Evolutionary conservation across 1,140 invertebrate genomes (phyloP), one percentile per base, ranked within the genome.

Genomic region (Meloidogyne floridensis): DNA sequence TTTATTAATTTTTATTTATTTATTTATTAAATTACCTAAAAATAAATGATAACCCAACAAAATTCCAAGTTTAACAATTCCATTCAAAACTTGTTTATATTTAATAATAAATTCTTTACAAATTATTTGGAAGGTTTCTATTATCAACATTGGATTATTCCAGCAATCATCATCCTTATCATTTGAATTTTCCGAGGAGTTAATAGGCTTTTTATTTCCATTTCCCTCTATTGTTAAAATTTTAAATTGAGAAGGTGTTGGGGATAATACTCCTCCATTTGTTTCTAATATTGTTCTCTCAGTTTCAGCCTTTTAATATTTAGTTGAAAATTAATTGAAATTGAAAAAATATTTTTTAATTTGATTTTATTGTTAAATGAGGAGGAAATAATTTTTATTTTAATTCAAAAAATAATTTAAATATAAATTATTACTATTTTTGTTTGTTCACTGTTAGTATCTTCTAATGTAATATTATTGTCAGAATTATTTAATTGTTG

Each of bases 221-320:
- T 69, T n/a, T 32, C 15, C 47, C 71, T 78, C 43, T 70, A 32
- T 32, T 78, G 18, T 18, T 47, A 78, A 78, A 78, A 6, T 18
- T 65, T 18, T 20, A 71, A 65, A 18, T 47, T 56, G 13, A 43
- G 51, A 51, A 4, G 9, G 8, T 77, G 13, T 59, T 71, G 77
- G 18, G n/a, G 18, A 78, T 71, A 65, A n/a, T 42, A 20, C n/a
- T 15, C 77, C n/a, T 15, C 77, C 77, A 78, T 43, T 65, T 13
- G 3, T 15, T 76, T 76, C 43, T 13, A 32, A 32, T 32, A 11
- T 65, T 51, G 5, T 51, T 54, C 11, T 32, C 3, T 32, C 53
- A n/a, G 43, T 18, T 74, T 74, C 15, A 47, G 32, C 32, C 32
- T 32, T 32, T 32, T 32, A 32, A 32, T 32, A 32, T 32, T 32